phyloP scores from a whole-genome alignment of 2,113 vertebrate species.

The Aythya baeri region DNA sequence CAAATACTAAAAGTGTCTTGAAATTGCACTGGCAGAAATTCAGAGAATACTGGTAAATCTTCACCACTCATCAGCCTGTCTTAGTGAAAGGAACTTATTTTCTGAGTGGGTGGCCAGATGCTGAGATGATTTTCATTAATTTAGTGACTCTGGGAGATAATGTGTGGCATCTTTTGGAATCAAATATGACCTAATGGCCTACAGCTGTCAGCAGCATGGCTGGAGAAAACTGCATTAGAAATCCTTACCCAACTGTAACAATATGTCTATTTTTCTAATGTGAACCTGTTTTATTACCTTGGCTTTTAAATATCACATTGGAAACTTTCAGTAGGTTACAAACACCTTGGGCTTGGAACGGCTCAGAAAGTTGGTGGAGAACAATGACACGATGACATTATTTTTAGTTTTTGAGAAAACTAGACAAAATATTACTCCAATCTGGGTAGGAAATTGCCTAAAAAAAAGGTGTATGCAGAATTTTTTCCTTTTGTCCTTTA shows the following conservation, averaged over 20 bases:
- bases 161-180: neutral
- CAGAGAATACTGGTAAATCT: neutral
- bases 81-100: neutral
- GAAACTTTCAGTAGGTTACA: neutral
- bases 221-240: neutral
- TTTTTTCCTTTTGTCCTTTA: neutral
- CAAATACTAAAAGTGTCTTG: neutral
- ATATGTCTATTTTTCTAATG: neutral
- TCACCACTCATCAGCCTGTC: neutral
- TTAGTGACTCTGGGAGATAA: neutral
- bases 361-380: neutral
- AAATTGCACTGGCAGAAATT: neutral
- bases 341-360: neutral
- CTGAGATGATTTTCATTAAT: neutral
- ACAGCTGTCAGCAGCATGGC: neutral
- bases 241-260: neutral
- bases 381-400: neutral
- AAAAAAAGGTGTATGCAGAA: neutral
- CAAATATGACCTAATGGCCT: neutral
- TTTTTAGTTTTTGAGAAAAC: conserved; percentile 9
- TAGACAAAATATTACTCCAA: neutral
- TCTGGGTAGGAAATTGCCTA: neutral
- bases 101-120: neutral
- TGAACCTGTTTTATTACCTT: neutral
- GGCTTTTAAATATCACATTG: neutral